Base-by-base conservation (phyloP, 1,140 invertebrate genomes). In the Aphis craccivora region DNA sequence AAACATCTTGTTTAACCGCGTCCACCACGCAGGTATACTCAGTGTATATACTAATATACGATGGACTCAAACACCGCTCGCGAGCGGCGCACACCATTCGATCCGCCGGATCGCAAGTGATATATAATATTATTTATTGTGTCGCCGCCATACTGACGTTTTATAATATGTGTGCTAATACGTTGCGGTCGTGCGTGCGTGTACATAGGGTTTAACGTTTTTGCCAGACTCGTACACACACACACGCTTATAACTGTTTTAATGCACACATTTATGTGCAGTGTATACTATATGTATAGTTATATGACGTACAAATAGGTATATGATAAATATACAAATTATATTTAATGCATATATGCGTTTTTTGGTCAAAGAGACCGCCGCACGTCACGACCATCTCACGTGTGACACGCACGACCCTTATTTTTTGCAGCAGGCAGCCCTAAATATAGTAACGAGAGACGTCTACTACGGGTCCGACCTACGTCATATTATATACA, bases 1-100 rank as follows among this genome's bases (percentile, higher is more conserved):
- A 90, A 90, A 90, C 88, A 90, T 90, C 88, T 90, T 90, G 88
- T 90, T 55, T 55, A 90, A 88, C 87, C 43, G 87, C 87, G 87
- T 88, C 48, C 25, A 53, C 45, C 87, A 89, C 48, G 30, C 48
- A 37, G 48, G 87, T 53, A 86, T 35, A n/a, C 84, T 11, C n/a
- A n/a, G 20, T n/a, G 11, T 45, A 25, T 20, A 5, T 87, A 25
- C 43, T 45, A 45, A 88, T 88, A 51, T 48, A 87, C 45, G 43
- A 23, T 48, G 30, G 30, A 48, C 30, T 35, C n/a, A 43, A 43
- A 43, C 40, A 87, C 9, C 45, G 37, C 45, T 30, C 45, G 48
- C 86, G 45, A 45, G 8, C n/a, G 43, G 30, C 40, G 30, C 86
- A 88, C 30, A 51, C 86, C 45, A 88, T 88, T 88, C 86, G 86